Percentiles rank a stretch among this genome's conserved stretches.
Conservation (phyloP, 2,888 invertebrate species). For the Mythimna pallens region DNA sequence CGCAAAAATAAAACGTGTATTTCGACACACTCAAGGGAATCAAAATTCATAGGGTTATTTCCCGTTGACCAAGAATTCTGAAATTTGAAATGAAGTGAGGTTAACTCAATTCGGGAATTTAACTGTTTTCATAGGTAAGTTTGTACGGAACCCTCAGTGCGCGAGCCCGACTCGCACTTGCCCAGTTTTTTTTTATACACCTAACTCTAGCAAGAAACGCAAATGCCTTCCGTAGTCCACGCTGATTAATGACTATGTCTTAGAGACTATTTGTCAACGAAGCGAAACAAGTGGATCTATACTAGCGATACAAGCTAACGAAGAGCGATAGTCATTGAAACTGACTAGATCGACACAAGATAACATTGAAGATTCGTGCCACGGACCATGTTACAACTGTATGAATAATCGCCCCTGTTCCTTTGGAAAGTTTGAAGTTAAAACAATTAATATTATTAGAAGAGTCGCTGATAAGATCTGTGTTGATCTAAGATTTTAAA, state of each 20-base stretch:
- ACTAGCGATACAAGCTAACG: conserved; percentile 63
- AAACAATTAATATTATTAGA: conserved; percentile 62
- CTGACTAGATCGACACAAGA: conserved; percentile 60
- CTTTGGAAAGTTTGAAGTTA: conserved; percentile 42
- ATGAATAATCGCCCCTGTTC: conserved; percentile 50
- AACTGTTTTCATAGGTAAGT: too few relatives aligned
- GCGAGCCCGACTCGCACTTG: too few relatives aligned
- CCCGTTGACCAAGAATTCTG: too few relatives aligned
- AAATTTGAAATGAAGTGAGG: too few relatives aligned
- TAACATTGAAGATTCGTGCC: conserved; percentile 61
- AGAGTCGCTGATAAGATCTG: conserved; percentile 46
- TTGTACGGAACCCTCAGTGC: too few relatives aligned
- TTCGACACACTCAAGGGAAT: too few relatives aligned
- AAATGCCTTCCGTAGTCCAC: conserved; percentile 39
- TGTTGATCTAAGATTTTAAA: conserved; percentile 53
- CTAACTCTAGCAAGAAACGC: conserved; percentile 11
- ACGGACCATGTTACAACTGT: conserved; percentile 30
- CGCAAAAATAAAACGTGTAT: too few relatives aligned
- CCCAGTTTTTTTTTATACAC: background rate
- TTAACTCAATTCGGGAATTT: too few relatives aligned
- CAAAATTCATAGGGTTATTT: too few relatives aligned
- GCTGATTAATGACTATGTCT: conserved; percentile 72
- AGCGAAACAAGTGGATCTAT: conserved; percentile 67
- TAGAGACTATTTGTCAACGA: conserved; percentile 75
- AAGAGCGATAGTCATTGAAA: conserved; percentile 66